Base-by-base conservation (phyloP, 2,888 invertebrate genomes). In the Pardosa pseudoannulata region DNA sequence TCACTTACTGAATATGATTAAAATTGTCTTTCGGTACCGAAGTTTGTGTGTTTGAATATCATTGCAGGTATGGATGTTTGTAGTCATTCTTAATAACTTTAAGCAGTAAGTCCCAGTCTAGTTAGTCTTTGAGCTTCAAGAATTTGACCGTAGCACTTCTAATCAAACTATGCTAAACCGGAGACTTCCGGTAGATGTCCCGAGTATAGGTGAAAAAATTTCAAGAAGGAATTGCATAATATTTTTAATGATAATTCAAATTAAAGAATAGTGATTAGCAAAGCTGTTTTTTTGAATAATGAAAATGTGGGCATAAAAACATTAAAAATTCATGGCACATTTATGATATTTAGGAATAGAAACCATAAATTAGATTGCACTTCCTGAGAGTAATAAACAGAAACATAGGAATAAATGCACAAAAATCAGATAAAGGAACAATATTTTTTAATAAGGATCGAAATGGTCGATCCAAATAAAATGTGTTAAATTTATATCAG, bases 291-390 rank as follows among this genome's bases (percentile, higher is more conserved):
- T n/a, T n/a, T n/a, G n/a, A n/a, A 9, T 62, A 23, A 23, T 27
- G 28, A 27, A 62, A 62, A 27, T 62, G 1, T 27, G 23, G 62
- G 19, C 7, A 7, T 27, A 19, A 62, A 23, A 19, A 62, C 23
- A 62, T 27, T 27, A 62, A 9, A 76, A 65, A 78, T 23, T 70
- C 78, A 78, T 70, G 62, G 70, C 70, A 78, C 70, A 67, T 28
- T 28, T n/a, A 32, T 27, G 11, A 76, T 16, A 29, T 32, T 9
- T 68, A 78, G 68, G 76, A 78, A 78, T 68, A 67, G 11, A 56
- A 50, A 78, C 68, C 50, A 78, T 65, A 32, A 67, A 68, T 46
- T 31, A 50, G 65, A 78, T 68, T 68, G 68, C 76, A 68, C 56
- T 50, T 50, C 41, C 36, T 9, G n/a, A n/a, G n/a, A n/a, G n/a